These are phyloP conservation scores for Drosophila mercatorum DNA, from an alignment of 2,888 invertebrate species.

Conservation along the genomic window DNA sequence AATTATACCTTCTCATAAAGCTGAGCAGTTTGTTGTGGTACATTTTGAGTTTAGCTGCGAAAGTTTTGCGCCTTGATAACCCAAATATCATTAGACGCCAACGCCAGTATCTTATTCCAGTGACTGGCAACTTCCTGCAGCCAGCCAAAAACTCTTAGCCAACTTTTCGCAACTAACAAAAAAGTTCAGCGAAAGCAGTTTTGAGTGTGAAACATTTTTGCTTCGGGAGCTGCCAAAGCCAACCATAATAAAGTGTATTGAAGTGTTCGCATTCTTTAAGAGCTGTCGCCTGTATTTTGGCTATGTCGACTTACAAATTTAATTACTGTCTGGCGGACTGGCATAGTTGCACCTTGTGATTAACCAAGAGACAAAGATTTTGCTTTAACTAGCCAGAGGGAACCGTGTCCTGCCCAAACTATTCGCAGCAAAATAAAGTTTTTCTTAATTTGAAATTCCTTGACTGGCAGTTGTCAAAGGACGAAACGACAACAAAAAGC, in stretches of 20 bases:
- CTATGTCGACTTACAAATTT: constrained; percentile 42
- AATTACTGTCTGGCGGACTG: constrained; percentile 35
- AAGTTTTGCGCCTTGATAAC: constrained; percentile 32
- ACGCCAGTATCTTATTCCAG: constrained; percentile 29
- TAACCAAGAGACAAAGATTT: constrained; percentile 34
- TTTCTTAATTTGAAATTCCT: constrained; percentile 77
- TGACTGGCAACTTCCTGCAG: constrained; percentile 27
- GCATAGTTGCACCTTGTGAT: constrained; percentile 39
- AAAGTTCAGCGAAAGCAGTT: constrained; percentile 45
- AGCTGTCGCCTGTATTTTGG: constrained; percentile 35
- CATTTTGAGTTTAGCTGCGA: constrained; percentile 1
- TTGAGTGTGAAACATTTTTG: constrained; percentile 16
- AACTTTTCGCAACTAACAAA: constrained; percentile 35
- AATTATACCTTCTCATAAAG: neutral
- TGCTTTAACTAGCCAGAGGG: neutral
- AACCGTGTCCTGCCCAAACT: constrained; percentile 1
- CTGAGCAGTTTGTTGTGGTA: constrained; percentile 1
- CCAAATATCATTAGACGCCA: constrained; percentile 46
- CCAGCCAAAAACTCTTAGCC: constrained; percentile 20
- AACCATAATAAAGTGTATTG: constrained; percentile 32
- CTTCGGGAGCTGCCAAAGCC: constrained; percentile 26
- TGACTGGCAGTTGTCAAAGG: constrained; percentile 75
- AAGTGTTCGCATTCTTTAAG: constrained; percentile 21
- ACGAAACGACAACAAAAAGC: constrained; percentile 20
- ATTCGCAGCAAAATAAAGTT: constrained; percentile 61